A percentile compares a stretch with the other conserved stretches of the same genome.
phyloP scores from a whole-genome alignment of 2,888 invertebrate genomes.

The Vanessa cardui region DNA sequence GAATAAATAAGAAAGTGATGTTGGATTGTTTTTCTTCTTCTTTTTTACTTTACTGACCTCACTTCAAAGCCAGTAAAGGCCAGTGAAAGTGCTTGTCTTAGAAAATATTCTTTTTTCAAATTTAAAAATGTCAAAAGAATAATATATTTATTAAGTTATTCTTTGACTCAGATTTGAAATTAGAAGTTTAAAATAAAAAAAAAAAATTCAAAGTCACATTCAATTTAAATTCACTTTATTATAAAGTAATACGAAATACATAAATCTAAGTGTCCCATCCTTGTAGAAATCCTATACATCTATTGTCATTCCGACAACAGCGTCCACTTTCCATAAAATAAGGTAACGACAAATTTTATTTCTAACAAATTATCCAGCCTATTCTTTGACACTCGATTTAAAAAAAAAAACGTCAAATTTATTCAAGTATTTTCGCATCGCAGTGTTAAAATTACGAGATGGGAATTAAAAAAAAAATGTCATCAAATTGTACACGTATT shows the following conservation, averaged over 20 bases:
- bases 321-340: conserved; percentile 27
- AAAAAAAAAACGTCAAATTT: conserved; percentile 30
- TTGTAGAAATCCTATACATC: conserved; percentile 24
- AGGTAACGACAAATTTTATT: conserved; percentile 56
- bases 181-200: not conserved
- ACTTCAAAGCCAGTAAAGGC: too few species aligned
- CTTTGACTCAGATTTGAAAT: not conserved
- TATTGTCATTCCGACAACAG: conserved; percentile 19
- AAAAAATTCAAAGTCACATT: not conserved
- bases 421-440: conserved; percentile 28
- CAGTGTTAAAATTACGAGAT: conserved; percentile 15
- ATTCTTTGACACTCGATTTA: conserved; percentile 14
- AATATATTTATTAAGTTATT: not conserved
- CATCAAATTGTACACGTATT: conserved; percentile 51
- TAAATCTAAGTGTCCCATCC: conserved; percentile 34
- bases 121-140: too few species aligned
- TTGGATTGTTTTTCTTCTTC: too few species aligned
- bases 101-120: too few species aligned
- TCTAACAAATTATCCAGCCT: conserved; percentile 69
- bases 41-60: too few species aligned
- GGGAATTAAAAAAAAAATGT: conserved; percentile 43
- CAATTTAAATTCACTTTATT: conserved; percentile 15
- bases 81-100: too few species aligned
- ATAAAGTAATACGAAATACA: conserved; percentile 33
- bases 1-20: too few species aligned